Evolutionary conservation across 2,888 invertebrate species (phyloP), one percentile per base, ranked within the genome.

Genomic region (Cylindroiulus punctatus): DNA sequence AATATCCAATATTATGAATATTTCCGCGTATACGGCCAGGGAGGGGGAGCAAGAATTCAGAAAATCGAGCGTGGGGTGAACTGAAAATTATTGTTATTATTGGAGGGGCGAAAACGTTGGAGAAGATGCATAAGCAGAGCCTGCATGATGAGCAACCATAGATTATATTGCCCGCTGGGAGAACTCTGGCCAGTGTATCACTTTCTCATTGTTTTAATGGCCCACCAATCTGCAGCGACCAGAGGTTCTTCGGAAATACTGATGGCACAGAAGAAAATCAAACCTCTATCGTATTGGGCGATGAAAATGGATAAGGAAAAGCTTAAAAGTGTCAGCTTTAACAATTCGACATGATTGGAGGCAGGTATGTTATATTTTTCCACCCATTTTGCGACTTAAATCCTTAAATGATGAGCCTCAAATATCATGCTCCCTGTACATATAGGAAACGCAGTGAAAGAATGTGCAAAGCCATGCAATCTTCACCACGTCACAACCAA

Each of bases 21-120:
- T 65, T 65, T 65, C 26, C 65, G 65, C 65, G 26, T 65, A 22
- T n/a, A 22, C 57, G 57, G 57, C 10, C 22, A 65, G 65, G 65
- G 65, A 65, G 65, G 65, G 65, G 22, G 19, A 65, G 65, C 10
- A 65, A 65, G 65, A 65, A 65, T 65, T 65, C 22, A 7, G 65
- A 65, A 65, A 65, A 65, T 65, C 65, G 26, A 65, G 65, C 65
- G 65, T 65, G 65, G 65, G 65, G 65, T 65, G 65, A 22, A 12
- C 22, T 65, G 65, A 65, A 65, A 65, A 65, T 65, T 65, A 65
- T 65, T 65, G 65, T 65, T 65, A 65, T 65, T 65, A 65, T 65
- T 65, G 65, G 26, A 65, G 65, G 65, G 65, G 65, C 65, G 65
- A 65, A 65, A 65, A 26, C 36, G 36, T 36, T 36, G 22, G 26